Evolutionary conservation across 2,113 vertebrate genomes (phyloP).

Genomic region (Smithornis capensis): DNA sequence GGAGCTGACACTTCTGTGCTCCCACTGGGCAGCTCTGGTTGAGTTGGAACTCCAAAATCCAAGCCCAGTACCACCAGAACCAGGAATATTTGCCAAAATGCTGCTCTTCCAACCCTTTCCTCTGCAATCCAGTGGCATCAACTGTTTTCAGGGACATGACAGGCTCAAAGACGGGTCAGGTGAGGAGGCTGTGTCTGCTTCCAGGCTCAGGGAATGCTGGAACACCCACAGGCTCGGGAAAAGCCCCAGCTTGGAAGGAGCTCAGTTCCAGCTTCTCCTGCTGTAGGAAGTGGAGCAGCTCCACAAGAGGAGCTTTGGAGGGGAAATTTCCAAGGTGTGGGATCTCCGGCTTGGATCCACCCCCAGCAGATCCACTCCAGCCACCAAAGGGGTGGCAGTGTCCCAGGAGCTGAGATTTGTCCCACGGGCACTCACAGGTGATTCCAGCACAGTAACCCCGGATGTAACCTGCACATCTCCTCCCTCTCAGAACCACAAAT

Average conservation of each 20-base stretch:
- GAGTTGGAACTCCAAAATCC: neutral
- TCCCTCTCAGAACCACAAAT: neutral
- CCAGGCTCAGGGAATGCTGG: neutral
- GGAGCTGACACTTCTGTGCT: fast-evolving
- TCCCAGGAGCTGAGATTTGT: neutral
- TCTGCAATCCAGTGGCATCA: neutral
- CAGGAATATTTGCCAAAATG: fast-evolving
- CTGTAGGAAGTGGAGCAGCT: neutral
- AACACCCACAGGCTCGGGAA: neutral
- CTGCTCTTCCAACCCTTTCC: neutral
- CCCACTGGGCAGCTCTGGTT: fast-evolving
- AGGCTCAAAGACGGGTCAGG: neutral
- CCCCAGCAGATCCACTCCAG: neutral
- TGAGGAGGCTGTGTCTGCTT: neutral
- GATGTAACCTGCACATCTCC: neutral
- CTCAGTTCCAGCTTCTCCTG: neutral
- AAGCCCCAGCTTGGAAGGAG: neutral
- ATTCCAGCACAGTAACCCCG: neutral
- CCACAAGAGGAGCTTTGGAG: fast-evolving
- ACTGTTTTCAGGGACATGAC: neutral
- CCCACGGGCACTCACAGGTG: fast-evolving
- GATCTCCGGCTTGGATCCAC: neutral
- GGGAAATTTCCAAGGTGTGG: fast-evolving
- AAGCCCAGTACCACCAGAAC: fast-evolving
- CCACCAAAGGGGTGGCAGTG: fast-evolving